Base-by-base conservation (phyloP, 2,113 vertebrate genomes). In the Nibea albiflora region DNA sequence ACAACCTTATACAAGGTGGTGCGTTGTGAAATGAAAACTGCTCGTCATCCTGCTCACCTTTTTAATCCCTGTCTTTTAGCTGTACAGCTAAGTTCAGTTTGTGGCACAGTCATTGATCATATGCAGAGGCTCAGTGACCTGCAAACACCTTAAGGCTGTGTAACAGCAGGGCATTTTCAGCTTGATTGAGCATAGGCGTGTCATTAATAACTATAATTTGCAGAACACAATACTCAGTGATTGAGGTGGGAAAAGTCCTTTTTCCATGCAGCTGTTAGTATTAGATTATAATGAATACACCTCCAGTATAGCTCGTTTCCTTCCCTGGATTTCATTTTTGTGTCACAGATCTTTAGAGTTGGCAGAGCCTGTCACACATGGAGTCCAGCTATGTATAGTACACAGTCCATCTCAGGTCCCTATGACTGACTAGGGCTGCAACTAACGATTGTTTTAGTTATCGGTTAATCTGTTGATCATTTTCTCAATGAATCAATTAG, bases 261-360 rank as follows among this genome's bases (percentile, higher is more conserved):
- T 11, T 5, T 31, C 11, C 4, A 35, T 35, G 15, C 11, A 5
- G 4, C 4, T 49, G 6, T 35, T 28, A 17, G 67, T 15, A 47
- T 46, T 46, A 26, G 53, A 57, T 57, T n/a, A 10, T 3, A 20
- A 3, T 17, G 42, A n/a, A 24, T 35, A 17, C 28, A 49, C 24
- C 9, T n/a, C 50, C 24, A 24, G 50, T 53, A 16, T 15, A 53
- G 10, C 60, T 65, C 50, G 35, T 39, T 39, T 39, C 26, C 26
- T 54, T 26, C 12, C 16, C 17, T 24, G 49, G 7, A 19, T 62
- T 24, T 52, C 14, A 9, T 8, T 62, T 39, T 67, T 54, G n/a
- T 42, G 19, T 54, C 14, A 73, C 58, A 58, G 52, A 84, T 10
- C 8, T n/a, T 62, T 26, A 22, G 26, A 80, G 28, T 28, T 64